Conservation (phyloP, 2,113 vertebrate genomes). For the Lagenorhynchus albirostris region DNA sequence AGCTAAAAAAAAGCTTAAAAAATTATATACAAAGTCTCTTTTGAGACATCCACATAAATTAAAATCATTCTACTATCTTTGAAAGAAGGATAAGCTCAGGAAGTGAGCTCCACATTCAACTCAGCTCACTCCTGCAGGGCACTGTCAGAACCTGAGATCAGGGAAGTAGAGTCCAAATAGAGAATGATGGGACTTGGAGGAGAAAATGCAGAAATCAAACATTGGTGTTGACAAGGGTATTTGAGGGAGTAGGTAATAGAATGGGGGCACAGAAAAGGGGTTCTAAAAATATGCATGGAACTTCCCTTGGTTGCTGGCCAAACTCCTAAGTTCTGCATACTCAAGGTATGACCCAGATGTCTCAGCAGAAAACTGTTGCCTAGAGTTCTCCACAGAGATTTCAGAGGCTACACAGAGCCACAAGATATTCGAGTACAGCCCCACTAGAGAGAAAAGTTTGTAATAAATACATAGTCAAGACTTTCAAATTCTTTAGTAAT, state of each 20-base stretch:
- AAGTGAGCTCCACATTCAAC: background rate
- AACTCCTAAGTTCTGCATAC: background rate
- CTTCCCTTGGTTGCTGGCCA: background rate
- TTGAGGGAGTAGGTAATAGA: background rate
- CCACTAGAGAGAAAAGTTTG: background rate
- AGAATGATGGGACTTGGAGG: background rate
- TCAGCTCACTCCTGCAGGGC: background rate
- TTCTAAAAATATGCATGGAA: background rate
- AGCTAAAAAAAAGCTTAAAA: background rate
- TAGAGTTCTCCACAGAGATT: background rate
- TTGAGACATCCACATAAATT: background rate
- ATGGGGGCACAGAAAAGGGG: background rate
- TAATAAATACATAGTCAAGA: background rate
- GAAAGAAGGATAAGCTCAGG: background rate
- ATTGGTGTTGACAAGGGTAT: background rate
- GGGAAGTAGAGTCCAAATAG: background rate
- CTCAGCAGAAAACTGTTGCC: background rate
- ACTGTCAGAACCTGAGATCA: background rate
- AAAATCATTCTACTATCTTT: background rate
- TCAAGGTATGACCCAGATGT: background rate
- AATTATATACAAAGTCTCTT: background rate
- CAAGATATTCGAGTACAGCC: background rate
- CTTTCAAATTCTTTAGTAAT: background rate
- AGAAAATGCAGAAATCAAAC: background rate
- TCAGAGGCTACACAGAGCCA: background rate